These are phyloP conservation scores for Drosophila dives DNA, from an alignment of 2,888 invertebrate genomes.

Conservation along the genomic window DNA sequence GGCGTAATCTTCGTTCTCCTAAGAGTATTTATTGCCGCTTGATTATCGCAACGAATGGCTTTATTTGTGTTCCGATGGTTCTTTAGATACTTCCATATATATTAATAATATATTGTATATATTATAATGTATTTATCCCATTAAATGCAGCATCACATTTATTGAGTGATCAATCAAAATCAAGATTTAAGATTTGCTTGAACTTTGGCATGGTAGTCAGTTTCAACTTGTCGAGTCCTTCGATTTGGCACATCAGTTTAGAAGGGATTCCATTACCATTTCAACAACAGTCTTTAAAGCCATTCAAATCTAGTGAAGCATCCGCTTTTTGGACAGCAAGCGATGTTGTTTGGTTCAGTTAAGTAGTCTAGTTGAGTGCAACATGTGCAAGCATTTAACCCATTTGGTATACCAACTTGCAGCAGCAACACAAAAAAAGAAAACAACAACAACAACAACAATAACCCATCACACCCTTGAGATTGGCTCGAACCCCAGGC, in stretches of 20 bases:
- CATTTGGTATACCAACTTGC: conserved; percentile 71
- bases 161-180: neutral
- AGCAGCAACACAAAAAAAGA: conserved; percentile 16
- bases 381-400: conserved; percentile 75
- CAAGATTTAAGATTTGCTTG: neutral
- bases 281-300: conserved; percentile 33
- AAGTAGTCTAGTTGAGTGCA: conserved; percentile 23
- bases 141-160: no score
- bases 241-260: conserved; percentile 4
- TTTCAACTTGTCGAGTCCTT: conserved; percentile 18
- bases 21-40: no score
- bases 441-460: conserved; percentile 13
- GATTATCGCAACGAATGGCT: no score
- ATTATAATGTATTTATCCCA: no score
- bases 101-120: no score
- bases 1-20: no score
- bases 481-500: conserved; percentile 26
- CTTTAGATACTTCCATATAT: neutral
- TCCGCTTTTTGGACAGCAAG: conserved; percentile 4
- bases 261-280: conserved; percentile 15
- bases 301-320: conserved; percentile 34
- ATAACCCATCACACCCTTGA: conserved; percentile 32
- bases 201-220: no score
- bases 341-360: conserved; percentile 11
- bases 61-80: neutral